These are phyloP conservation scores for Aspidoscelis tigris DNA, from an alignment of 2,113 vertebrate species.

Conservation along the genomic window DNA sequence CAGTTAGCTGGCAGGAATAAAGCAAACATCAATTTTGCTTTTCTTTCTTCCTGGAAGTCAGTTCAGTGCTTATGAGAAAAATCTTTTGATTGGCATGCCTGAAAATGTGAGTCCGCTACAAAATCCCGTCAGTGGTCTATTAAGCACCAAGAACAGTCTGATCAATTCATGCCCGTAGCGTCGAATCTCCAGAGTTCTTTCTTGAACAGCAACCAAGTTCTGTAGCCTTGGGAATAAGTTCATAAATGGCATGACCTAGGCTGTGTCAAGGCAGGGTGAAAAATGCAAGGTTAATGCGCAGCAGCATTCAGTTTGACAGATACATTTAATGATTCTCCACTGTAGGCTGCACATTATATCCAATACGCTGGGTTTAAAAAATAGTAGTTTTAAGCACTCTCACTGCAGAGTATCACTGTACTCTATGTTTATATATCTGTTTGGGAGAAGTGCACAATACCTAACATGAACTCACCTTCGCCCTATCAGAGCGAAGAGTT, in stretches of 20 bases:
- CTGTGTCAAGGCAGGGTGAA: no score
- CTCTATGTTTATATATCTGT: no score
- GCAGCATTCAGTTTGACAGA: no score
- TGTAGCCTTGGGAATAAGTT: not conserved
- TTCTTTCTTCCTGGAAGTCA: slow-evolving; percentile 35
- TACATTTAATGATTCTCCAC: no score
- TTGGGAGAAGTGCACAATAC: no score
- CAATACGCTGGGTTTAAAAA: no score
- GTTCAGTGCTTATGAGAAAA: slow-evolving; percentile 43
- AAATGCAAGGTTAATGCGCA: no score
- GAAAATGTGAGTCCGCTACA: slow-evolving; percentile 39
- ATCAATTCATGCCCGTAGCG: slow-evolving; percentile 4
- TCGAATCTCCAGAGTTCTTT: not conserved
- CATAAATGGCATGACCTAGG: not conserved
- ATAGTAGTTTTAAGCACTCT: no score
- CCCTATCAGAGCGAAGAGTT: no score
- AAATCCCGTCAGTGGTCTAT: slow-evolving; percentile 13
- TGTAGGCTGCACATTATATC: no score
- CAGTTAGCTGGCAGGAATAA: slow-evolving; percentile 23
- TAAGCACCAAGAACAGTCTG: not conserved
- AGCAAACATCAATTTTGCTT: slow-evolving; percentile 42
- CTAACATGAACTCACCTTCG: no score
- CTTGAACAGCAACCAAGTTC: not conserved
- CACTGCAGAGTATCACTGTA: no score
- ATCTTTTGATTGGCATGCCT: slow-evolving; percentile 45